A percentile compares a stretch with the other conserved stretches of the same genome.
Conservation (phyloP, 2,888 invertebrate genomes). For the Tinea semifulvella region DNA sequence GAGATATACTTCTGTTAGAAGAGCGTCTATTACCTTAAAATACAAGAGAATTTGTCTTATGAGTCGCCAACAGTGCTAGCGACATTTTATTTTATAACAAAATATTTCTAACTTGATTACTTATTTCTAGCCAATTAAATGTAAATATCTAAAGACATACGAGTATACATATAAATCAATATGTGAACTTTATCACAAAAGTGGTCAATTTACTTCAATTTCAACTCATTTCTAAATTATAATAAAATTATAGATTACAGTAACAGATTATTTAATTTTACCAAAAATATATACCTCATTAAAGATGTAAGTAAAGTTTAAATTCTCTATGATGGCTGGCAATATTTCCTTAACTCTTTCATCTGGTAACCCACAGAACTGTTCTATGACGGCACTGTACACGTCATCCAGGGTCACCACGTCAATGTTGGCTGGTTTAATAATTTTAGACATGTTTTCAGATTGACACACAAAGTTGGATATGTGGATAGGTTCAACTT, state of each 20-base stretch:
- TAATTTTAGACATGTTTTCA: slow-evolving; percentile 33
- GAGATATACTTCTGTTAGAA: slow-evolving; percentile 50
- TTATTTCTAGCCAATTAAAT: too few relatives aligned
- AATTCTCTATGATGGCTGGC: slow-evolving; percentile 43
- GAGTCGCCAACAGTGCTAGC: too few relatives aligned
- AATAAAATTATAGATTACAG: too few relatives aligned
- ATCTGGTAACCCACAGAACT: slow-evolving; percentile 54
- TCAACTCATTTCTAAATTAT: too few relatives aligned
- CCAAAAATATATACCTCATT: slow-evolving; percentile 41
- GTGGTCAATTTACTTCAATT: too few relatives aligned
- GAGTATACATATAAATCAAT: too few relatives aligned
- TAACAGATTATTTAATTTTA: too few relatives aligned
- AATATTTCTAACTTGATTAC: too few relatives aligned
- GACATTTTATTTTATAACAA: too few relatives aligned
- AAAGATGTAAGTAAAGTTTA: slow-evolving; percentile 43
- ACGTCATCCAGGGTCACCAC: slow-evolving; percentile 35
- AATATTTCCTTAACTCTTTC: slow-evolving; percentile 41
- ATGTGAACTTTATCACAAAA: too few relatives aligned
- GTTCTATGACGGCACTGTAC: slow-evolving; percentile 40
- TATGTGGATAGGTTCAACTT: slow-evolving; percentile 32
- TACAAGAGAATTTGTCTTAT: neutral
- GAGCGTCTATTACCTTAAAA: slow-evolving; percentile 44
- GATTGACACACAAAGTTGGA: slow-evolving; percentile 37
- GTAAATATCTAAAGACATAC: too few relatives aligned
- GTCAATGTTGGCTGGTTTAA: slow-evolving; percentile 31